Percentiles rank a stretch among this genome's conserved stretches.
Conservation (phyloP, 2,888 invertebrate genomes). For the Netelia melanura region DNA sequence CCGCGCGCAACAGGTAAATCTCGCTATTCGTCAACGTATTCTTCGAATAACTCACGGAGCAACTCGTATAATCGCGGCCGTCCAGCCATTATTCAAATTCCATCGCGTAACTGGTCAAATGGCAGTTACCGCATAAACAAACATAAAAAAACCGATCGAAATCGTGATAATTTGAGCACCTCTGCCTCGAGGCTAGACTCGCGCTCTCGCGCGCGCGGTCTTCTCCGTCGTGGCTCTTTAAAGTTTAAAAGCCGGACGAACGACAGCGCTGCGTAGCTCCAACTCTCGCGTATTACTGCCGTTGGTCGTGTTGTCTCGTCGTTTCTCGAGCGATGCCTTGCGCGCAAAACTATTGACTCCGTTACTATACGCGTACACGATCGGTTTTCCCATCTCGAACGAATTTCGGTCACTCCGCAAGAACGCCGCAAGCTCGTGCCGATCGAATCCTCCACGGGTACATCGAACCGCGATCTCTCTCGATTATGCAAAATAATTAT, state of each 20-base stretch:
- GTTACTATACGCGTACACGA: neutral
- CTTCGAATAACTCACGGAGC: neutral
- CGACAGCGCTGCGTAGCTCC: slow-evolving; percentile 47
- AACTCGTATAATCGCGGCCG: neutral
- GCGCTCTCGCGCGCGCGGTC: slow-evolving; percentile 48
- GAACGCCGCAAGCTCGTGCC: slow-evolving; percentile 10
- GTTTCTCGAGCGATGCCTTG: slow-evolving; percentile 41
- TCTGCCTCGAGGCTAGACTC: slow-evolving; percentile 73
- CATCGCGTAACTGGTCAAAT: neutral
- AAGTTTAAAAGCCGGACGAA: slow-evolving; percentile 82
- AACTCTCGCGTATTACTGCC: slow-evolving; percentile 31
- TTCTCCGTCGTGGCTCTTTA: slow-evolving; percentile 78
- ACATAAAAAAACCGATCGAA: neutral
- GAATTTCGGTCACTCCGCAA: slow-evolving; percentile 1
- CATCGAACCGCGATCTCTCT: neutral
- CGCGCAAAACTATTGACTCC: slow-evolving; percentile 78
- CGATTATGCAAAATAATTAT: slow-evolving; percentile 84
- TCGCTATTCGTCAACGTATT: neutral
- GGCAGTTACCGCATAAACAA: too few relatives aligned
- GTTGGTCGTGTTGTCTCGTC: slow-evolving; percentile 2
- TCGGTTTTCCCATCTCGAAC: slow-evolving; percentile 6
- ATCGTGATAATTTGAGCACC: slow-evolving; percentile 75
- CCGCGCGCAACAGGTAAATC: neutral
- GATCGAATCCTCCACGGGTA: neutral
- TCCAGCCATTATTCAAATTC: slow-evolving; percentile 1